These are phyloP conservation scores for Gasterosteus nipponicus DNA, from an alignment of 2,113 vertebrate species.

Conservation along the genomic window DNA sequence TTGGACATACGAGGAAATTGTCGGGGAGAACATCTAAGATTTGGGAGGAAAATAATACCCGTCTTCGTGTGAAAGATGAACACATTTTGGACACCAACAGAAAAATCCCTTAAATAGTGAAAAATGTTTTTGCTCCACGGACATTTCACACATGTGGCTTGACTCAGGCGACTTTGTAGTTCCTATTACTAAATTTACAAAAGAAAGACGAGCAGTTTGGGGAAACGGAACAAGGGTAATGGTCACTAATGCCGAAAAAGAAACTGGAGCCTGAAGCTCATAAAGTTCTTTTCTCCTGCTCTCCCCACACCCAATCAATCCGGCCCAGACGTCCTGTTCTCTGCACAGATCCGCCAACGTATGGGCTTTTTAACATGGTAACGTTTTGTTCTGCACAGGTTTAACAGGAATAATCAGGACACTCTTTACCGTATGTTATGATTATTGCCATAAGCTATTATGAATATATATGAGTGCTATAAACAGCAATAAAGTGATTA, in stretches of 20 bases:
- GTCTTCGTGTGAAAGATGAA: constrained; percentile 23
- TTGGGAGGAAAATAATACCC: constrained; percentile 10
- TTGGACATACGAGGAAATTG: neutral
- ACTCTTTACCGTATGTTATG: neutral
- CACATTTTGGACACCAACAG: constrained; percentile 10
- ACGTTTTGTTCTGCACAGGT: constrained; percentile 40
- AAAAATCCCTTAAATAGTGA: constrained; percentile 20
- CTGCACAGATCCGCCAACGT: constrained; percentile 39
- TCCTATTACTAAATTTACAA: constrained; percentile 10
- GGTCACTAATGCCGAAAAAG: constrained; percentile 61
- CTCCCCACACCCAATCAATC: constrained; percentile 72
- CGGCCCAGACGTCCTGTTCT: constrained; percentile 37
- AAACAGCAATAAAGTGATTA: neutral
- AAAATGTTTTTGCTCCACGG: neutral
- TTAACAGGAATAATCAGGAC: constrained; percentile 24
- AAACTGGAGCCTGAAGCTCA: constrained; percentile 48
- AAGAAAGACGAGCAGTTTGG: constrained; percentile 26
- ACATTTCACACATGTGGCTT: constrained; percentile 28
- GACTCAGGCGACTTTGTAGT: constrained; percentile 7
- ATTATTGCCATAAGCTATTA: neutral
- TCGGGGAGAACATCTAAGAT: neutral
- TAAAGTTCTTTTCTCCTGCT: constrained; percentile 61
- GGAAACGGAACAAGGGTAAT: constrained; percentile 30
- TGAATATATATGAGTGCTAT: neutral
- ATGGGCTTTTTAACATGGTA: constrained; percentile 49